Evolutionary conservation across 2,888 invertebrate genomes (phyloP), one percentile per base, ranked within the genome.

Genomic region (Pristionchus fissidentatus): DNA sequence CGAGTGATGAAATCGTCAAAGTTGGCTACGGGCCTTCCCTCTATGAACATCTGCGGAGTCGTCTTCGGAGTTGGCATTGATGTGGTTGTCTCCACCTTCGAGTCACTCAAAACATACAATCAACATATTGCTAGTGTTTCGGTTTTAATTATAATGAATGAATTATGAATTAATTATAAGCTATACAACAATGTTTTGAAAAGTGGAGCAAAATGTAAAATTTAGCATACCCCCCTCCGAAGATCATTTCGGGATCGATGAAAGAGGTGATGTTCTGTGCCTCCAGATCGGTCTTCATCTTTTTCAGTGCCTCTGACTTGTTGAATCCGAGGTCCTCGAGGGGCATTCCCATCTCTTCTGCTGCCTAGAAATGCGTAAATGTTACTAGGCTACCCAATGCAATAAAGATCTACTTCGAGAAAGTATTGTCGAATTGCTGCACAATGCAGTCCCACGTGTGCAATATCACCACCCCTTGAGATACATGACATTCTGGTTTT

Each of bases 261-360:
- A 79, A 32, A 15, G 77, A 77, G 22, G 83, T 49, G 46, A 75
- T 75, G 32, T 83, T 83, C 43, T 26, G 32, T 3, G 38, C 57
- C 13, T 60, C 70, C 83, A 83, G 55, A 57, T 49, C 55, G 19
- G 35, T 35, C 46, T 83, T 70, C 13, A 73, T 8, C 41, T 52
- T 52, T 19, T 70, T 73, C 38, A 83, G 8, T 0, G 83, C 46
- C 15, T 73, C 85, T 0, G 87, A 87, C 22, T 83, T 85, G 52
- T 89, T 89, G 49, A 89, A 85, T 46, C 88, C 88, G n/a, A 89
- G 80, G 26, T 88, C 86, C 22, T 87, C 60, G 32, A 87, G 82
- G 13, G 85, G 85, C 41, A 87, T 85, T 8, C 87, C 87, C 86
- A 87, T 87, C 26, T 89, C 86, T 43, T 87, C 85, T n/a, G 89